phyloP scores from a whole-genome alignment of 2,797 vertebrate genomes.

The Sebastes kiyomatsui region DNA sequence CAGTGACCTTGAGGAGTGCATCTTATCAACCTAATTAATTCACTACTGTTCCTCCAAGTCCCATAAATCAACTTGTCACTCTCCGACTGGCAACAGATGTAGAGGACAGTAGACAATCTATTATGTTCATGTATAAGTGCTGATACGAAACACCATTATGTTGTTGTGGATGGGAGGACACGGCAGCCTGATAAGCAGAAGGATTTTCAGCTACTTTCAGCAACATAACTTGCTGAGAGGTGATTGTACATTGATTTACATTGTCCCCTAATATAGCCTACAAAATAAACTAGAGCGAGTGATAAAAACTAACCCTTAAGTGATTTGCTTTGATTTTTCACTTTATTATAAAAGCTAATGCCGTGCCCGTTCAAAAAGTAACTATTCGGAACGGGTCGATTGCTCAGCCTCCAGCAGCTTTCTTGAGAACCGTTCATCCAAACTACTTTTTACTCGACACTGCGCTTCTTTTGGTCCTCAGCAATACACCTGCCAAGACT shows the following conservation, averaged over 20 bases:
- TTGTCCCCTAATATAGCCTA: not conserved
- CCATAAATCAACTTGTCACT: slow-evolving; percentile 75
- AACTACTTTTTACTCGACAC: not conserved
- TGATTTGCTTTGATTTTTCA: slow-evolving; percentile 11
- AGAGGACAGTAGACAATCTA: slow-evolving; percentile 54
- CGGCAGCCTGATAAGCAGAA: slow-evolving; percentile 26
- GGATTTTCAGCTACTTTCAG: slow-evolving; percentile 51
- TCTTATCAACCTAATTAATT: slow-evolving; percentile 72
- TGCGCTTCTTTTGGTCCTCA: not conserved
- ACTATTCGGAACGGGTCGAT: not conserved
- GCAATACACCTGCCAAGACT: not conserved
- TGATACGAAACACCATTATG: slow-evolving; percentile 52
- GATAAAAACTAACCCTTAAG: slow-evolving; percentile 5
- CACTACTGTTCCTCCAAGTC: slow-evolving; percentile 57
- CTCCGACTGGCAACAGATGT: slow-evolving; percentile 62
- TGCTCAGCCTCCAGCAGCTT: not conserved
- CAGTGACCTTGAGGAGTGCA: slow-evolving; percentile 67
- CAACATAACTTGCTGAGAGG: slow-evolving; percentile 42
- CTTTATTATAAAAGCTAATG: slow-evolving; percentile 1
- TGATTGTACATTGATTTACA: slow-evolving; percentile 54
- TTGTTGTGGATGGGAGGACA: slow-evolving; percentile 40
- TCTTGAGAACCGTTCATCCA: not conserved
- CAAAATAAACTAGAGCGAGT: slow-evolving; percentile 1
- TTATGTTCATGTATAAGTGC: slow-evolving; percentile 57
- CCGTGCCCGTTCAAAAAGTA: not conserved